Evolutionary conservation across 2,888 invertebrate genomes (phyloP).

Genomic region (Dermolepida albohirtum): DNA sequence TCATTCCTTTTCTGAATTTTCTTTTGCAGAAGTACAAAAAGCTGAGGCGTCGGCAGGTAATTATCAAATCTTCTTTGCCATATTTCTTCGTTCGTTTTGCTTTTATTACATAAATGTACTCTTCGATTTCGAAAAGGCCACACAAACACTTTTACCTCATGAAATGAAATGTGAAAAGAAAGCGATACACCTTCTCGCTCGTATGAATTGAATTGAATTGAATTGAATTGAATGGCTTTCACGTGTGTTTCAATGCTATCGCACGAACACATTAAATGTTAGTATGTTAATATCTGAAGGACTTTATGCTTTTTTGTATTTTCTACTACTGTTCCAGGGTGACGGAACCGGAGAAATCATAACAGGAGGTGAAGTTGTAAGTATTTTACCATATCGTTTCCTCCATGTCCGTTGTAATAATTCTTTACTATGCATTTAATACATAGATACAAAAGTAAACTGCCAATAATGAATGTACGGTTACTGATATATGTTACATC

Average conservation of each 20-base stretch:
- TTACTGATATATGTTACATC: too few relatives aligned
- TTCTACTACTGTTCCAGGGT: slow-evolving; percentile 73
- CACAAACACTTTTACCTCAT: slow-evolving; percentile 13
- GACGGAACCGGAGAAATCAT: slow-evolving; percentile 84
- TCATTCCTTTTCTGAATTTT: slow-evolving; percentile 52
- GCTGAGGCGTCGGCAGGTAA: slow-evolving; percentile 83
- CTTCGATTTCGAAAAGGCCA: slow-evolving; percentile 39
- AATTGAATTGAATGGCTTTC: slow-evolving; percentile 32
- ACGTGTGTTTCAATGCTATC: slow-evolving; percentile 1
- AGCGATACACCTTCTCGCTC: slow-evolving; percentile 1
- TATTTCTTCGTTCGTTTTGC: slow-evolving; percentile 42
- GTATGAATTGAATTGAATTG: slow-evolving; percentile 20
- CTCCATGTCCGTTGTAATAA: too few relatives aligned
- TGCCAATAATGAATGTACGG: too few relatives aligned
- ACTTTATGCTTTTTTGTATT: slow-evolving; percentile 36
- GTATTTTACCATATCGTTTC: slow-evolving; percentile 51
- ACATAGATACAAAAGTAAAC: too few relatives aligned
- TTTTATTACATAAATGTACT: slow-evolving; percentile 34
- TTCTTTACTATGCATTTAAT: too few relatives aligned
- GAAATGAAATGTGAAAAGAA: slow-evolving; percentile 17
- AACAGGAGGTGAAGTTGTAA: slow-evolving; percentile 79
- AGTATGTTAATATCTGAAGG: slow-evolving; percentile 14
- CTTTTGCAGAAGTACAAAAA: slow-evolving; percentile 82
- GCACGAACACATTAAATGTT: slow-evolving; percentile 34
- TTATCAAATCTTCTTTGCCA: slow-evolving; percentile 60